A percentile compares a stretch with the other conserved stretches of the same genome.
Conservation (phyloP, 2,797 vertebrate species). For the Gobio occitaniae region DNA sequence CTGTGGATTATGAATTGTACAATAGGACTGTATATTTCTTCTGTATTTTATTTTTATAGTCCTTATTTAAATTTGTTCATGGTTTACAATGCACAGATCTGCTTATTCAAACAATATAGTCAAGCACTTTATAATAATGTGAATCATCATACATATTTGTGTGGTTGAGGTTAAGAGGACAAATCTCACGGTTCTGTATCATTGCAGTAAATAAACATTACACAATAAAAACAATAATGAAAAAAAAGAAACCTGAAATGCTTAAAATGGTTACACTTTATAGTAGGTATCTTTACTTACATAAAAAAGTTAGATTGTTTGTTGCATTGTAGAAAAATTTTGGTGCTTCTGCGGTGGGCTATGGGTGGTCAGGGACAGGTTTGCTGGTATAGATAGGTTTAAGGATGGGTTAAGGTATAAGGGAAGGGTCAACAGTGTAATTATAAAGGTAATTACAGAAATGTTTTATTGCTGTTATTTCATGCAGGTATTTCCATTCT, state of each 20-base stretch:
- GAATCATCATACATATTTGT: background rate
- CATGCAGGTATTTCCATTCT: background rate
- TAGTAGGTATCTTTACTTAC: background rate
- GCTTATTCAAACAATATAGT: background rate
- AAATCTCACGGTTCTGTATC: background rate
- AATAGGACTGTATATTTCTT: background rate
- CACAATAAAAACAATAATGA: background rate
- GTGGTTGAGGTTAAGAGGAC: background rate
- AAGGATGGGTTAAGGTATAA: background rate
- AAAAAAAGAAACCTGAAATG: background rate
- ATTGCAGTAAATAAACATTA: background rate
- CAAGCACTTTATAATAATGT: background rate
- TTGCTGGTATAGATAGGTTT: background rate
- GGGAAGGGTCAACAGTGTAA: background rate
- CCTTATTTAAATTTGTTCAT: background rate
- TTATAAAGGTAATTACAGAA: no score
- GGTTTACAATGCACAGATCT: background rate
- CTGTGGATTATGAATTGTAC: background rate
- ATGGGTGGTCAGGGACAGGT: background rate
- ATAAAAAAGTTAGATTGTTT: background rate
- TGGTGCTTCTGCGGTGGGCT: background rate
- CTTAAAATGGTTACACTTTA: background rate
- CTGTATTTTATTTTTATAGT: background rate
- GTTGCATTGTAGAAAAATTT: background rate
- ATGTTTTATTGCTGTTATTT: no score